Conservation (phyloP, 92 coral and sea anemone species). For the Bergia sp. region DNA sequence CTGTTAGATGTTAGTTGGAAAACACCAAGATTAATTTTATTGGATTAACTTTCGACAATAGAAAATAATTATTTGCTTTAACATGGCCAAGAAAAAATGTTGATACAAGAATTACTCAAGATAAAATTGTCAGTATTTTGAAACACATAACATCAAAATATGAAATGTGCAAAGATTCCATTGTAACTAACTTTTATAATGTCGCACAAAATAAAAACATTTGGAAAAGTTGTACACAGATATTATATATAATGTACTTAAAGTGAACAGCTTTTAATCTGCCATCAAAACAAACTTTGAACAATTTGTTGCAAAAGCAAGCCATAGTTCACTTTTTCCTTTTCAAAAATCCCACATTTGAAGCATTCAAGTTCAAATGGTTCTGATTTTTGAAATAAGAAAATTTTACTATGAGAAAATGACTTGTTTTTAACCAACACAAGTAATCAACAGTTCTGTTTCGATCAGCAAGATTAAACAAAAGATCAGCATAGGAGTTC, state of each 20-base stretch:
- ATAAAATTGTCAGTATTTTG: not conserved
- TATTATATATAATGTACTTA: too few species aligned
- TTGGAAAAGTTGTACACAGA: too few species aligned
- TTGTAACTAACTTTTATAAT: not conserved
- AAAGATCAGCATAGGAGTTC: not conserved
- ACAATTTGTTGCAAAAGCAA: conserved; percentile 20
- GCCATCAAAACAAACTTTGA: conserved; percentile 41
- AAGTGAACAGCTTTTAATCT: not conserved
- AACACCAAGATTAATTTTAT: not conserved
- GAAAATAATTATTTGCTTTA: not conserved
- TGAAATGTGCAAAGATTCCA: not conserved
- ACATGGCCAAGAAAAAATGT: not conserved
- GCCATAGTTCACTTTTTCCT: not conserved
- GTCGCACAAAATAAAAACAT: too few species aligned
- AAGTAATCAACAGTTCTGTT: not conserved
- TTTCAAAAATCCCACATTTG: conserved; percentile 16
- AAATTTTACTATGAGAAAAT: not conserved
- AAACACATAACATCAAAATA: not conserved
- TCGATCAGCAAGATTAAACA: not conserved
- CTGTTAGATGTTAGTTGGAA: not conserved
- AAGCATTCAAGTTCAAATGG: conserved; percentile 13
- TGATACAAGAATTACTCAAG: not conserved
- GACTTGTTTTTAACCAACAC: conserved; percentile 4
- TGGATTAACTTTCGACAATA: not conserved
- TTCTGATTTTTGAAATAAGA: not conserved